Evolutionary conservation across 2,797 vertebrate species (phyloP), one percentile per base, ranked within the genome.

Genomic region (Nannoperca obscura): DNA sequence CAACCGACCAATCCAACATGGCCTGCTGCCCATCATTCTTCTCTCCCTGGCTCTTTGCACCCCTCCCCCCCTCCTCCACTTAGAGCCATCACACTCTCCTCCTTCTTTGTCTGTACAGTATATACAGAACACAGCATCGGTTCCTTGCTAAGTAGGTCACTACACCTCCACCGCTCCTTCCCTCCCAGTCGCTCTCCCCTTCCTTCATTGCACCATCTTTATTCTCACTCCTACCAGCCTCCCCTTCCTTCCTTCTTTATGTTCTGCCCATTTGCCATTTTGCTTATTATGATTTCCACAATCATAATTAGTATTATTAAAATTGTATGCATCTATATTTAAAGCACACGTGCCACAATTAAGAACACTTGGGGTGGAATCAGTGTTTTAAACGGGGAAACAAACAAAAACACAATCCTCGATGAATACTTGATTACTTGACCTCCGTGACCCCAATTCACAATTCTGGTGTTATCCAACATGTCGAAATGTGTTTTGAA

Each of bases 121-220:
- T 64, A 46, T 40, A 68, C 19, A 7, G 81, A 65, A 73, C 54
- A 58, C 66, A 76, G 79, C 81, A 78, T 75, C 69, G 24, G 4
- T 55, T 80, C 74, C 62, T 24, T 10, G 8, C 55, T 57, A 92
- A 89, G 83, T 81, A 91, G 84, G 89, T 92, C 91, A 89, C 68
- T 71, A 76, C 85, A 88, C 84, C 83, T 88, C 72, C 78, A 68
- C 71, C 32, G 73, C 80, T 61, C 84, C 73, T 81, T 30, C 65
- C 57, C 55, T 86, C 52, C 53, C 24, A 5, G 24, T 24, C 58
- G 40, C 52, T 15, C 58, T 57, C 61, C 64, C 60, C 50, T 27
- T 55, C 64, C 58, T 59, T 40, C 22, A 2, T 17, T 83, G 71
- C 83, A 78, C 63, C 70, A 55, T 75, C 68, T 65, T 76, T 73